Evolutionary conservation across 2,797 vertebrate species (phyloP).

Genomic region (Dermochelys coriacea): DNA sequence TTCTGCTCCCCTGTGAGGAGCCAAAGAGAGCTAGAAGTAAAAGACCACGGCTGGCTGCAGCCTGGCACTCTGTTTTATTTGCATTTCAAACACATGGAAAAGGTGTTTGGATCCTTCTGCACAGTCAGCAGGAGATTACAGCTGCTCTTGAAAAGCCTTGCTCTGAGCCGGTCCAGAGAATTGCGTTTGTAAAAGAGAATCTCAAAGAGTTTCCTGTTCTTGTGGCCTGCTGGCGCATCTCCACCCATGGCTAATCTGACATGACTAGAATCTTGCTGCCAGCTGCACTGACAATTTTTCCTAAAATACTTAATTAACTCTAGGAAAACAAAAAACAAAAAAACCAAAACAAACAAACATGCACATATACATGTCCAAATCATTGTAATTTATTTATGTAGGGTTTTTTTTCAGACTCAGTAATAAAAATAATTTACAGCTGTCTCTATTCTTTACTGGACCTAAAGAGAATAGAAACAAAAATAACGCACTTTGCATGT

Average conservation of each 20-base stretch:
- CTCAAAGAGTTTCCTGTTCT: background rate
- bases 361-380: no score
- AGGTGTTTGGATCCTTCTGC: background rate
- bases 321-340: no score
- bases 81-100: background rate
- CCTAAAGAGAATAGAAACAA: no score
- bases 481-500: no score
- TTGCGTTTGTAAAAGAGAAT: background rate
- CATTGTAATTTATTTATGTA: no score
- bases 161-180: background rate
- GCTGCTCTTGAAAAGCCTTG: background rate
- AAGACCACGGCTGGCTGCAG: background rate
- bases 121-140: background rate
- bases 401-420: no score
- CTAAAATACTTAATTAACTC: no score
- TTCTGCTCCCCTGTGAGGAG: rapidly evolving
- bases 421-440: no score
- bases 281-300: no score
- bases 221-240: rapidly evolving
- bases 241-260: background rate
- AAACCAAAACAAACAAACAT: no score
- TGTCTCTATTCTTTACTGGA: no score
- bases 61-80: background rate
- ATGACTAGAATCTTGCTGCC: background rate
- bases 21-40: background rate